A percentile compares a stretch with the other conserved stretches of the same genome.
These are phyloP conservation scores for Pituophis catenifer DNA, from an alignment of 2,113 vertebrate species.

Conservation along the genomic window DNA sequence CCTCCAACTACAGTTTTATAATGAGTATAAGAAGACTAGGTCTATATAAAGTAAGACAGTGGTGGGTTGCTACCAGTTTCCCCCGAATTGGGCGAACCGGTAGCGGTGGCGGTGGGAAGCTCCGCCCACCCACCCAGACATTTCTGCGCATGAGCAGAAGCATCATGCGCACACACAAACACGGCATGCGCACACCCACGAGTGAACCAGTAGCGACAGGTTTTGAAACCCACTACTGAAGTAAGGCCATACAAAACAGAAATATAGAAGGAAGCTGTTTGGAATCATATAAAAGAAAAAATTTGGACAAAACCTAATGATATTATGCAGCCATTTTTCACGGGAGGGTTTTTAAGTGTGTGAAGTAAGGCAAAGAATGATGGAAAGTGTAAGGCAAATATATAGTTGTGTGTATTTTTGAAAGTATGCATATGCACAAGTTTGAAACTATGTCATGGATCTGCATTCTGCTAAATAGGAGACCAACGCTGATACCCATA, in stretches of 20 bases:
- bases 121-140: no score
- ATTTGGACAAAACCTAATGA: background rate
- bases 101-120: no score
- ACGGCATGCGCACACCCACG: no score
- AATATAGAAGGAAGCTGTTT: background rate
- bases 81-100: no score
- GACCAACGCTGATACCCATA: background rate
- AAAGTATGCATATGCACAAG: background rate
- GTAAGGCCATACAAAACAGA: background rate
- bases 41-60: background rate
- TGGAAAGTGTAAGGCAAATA: background rate
- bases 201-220: no score
- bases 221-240: background rate
- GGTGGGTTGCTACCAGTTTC: no score
- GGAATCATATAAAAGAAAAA: background rate
- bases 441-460: background rate
- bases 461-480: background rate
- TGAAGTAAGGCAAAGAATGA: background rate
- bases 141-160: no score
- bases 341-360: background rate
- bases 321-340: background rate
- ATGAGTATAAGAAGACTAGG: background rate
- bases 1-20: background rate
- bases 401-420: background rate
- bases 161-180: no score